A percentile compares a stretch with the other conserved stretches of the same genome.
These are phyloP conservation scores for Entosphenus tridentatus DNA, from an alignment of 2,113 vertebrate species.

Conservation along the genomic window DNA sequence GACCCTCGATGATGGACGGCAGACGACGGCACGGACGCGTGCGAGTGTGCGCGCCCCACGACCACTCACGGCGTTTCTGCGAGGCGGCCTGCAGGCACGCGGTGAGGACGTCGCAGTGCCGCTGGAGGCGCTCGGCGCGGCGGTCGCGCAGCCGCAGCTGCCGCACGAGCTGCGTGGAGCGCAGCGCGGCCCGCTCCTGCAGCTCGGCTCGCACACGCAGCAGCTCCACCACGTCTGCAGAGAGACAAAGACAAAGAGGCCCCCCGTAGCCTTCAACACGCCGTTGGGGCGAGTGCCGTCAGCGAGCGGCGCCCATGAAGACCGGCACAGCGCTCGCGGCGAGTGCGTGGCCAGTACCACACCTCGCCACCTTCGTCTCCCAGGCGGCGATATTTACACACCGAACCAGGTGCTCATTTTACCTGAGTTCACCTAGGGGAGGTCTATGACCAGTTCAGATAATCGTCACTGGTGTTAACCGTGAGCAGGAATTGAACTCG, in stretches of 20 bases:
- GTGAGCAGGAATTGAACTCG: too few relatives aligned
- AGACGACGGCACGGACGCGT: not conserved
- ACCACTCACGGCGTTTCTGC: slow-evolving; percentile 62
- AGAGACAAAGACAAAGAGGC: not conserved
- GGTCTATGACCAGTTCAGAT: too few relatives aligned
- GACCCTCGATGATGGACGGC: not conserved
- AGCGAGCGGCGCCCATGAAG: too few relatives aligned
- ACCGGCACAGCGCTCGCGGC: too few relatives aligned
- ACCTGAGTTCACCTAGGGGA: too few relatives aligned
- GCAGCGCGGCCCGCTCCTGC: slow-evolving; percentile 41
- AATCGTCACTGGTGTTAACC: too few relatives aligned
- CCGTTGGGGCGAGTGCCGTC: too few relatives aligned
- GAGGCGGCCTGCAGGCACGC: slow-evolving; percentile 81
- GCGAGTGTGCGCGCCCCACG: not conserved
- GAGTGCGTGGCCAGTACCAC: too few relatives aligned
- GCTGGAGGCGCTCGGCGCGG: slow-evolving; percentile 50
- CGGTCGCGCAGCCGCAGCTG: slow-evolving; percentile 68
- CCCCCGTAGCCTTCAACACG: too few relatives aligned
- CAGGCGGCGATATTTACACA: too few relatives aligned
- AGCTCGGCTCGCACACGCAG: slow-evolving; percentile 45
- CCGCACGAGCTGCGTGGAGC: slow-evolving; percentile 60
- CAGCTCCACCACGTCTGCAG: slow-evolving; percentile 39
- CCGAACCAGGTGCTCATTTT: too few relatives aligned
- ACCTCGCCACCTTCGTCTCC: too few relatives aligned
- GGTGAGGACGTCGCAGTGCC: slow-evolving; percentile 67